Evolutionary conservation across 1,140 invertebrate genomes (phyloP).

Genomic region (Drosophila pruinosa): DNA sequence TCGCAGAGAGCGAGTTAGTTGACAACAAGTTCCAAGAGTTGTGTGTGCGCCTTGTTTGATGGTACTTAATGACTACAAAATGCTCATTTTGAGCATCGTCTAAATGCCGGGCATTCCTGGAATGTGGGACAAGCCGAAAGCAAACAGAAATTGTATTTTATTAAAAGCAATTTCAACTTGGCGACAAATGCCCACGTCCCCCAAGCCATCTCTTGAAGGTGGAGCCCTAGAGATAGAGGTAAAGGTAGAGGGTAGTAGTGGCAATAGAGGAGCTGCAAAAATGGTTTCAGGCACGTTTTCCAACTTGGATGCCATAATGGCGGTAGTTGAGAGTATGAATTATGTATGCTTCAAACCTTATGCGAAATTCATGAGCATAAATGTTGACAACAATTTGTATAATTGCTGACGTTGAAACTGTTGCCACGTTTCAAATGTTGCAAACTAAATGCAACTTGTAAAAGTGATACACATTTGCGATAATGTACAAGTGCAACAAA

Average conservation of each 20-base stretch:
- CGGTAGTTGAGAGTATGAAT: constrained; percentile 41
- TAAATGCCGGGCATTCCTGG: constrained; percentile 42
- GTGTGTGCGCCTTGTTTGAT: constrained; percentile 35
- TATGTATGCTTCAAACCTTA: constrained; percentile 25
- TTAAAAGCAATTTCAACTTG: constrained; percentile 76
- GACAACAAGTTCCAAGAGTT: neutral
- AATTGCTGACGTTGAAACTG: constrained; percentile 26
- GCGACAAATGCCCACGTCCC: constrained; percentile 65
- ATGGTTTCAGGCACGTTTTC: constrained; percentile 54
- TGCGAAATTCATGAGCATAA: constrained; percentile 25
- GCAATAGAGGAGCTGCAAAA: neutral
- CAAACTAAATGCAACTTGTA: neutral
- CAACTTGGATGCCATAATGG: constrained; percentile 52
- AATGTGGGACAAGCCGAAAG: constrained; percentile 48
- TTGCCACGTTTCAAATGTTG: neutral
- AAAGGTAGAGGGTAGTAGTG: neutral
- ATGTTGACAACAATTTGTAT: constrained; percentile 40
- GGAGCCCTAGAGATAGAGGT: too few species aligned
- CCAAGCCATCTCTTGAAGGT: neutral
- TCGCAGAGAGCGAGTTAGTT: neutral
- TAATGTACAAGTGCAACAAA: constrained; percentile 5
- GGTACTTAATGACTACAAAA: constrained; percentile 71
- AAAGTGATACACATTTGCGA: neutral
- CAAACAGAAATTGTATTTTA: constrained; percentile 74
- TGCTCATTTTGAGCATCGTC: constrained; percentile 43